Evolutionary conservation across 2,888 invertebrate genomes (phyloP), one percentile per base, ranked within the genome.

Genomic region (Thecophora atra): DNA sequence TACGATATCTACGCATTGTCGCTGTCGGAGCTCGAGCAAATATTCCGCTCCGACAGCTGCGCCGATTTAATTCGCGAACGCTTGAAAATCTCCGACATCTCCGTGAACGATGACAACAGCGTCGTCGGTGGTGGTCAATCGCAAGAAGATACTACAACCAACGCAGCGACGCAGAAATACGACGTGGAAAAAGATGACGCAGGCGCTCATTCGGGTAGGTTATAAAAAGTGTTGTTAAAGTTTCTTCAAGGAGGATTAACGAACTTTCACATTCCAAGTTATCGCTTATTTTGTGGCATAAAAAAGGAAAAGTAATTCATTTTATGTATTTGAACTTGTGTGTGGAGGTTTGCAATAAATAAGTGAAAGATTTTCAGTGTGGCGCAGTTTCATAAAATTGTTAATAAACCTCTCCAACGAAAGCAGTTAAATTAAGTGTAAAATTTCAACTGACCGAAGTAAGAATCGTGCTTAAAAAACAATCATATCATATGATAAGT

Each of bases 151-250:
- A 76, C 75, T 58, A 70, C 69, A 73, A 68, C 71, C 15, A 42
- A 21, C 17, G 13, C 60, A 13, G 17, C 47, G 15, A 7, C 21
- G 15, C 37, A 30, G 54, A 17, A 37, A 47, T 15, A 58, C 51
- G 1, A 21, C 62, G 26, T 88, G 88, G 77, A 89, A 60, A 84
- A 86, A 54, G 92, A 92, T 78, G 91, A 91, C 80, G 91, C 91
- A 78, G 91, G 90, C 76, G 89, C 92, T 79, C 93, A 92, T 88
- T 93, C 93, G 81, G 92, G 92, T 93, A 89, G 89, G 83, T 81
- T 72, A 26, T n/a, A 17, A n/a, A 47, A 0, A 26, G 8, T 7
- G 7, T 60, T 30, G 17, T 64, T 28, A 17, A 6, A n/a, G 62
- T 13, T 11, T 19, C 24, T 47, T 24, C 7, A 63, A 47, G 47